These are phyloP conservation scores for Muscicapa comitata DNA, from an alignment of 2,797 vertebrate genomes.

Conservation along the genomic window DNA sequence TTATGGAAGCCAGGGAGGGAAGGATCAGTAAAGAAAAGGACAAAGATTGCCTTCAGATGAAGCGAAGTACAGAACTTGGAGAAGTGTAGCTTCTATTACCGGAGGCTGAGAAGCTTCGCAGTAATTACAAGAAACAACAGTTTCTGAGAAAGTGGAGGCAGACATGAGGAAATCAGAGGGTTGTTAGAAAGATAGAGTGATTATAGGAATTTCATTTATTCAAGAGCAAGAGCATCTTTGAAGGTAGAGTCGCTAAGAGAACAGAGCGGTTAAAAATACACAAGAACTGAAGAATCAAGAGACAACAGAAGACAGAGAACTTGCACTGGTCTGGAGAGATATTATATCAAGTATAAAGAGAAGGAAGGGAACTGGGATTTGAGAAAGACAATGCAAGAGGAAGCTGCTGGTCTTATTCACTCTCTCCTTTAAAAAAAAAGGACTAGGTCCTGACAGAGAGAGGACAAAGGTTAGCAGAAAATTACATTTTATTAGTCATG, in stretches of 20 bases:
- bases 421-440: neutral
- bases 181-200: neutral
- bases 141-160: neutral
- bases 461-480: neutral
- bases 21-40: neutral
- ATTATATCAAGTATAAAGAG: neutral
- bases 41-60: neutral
- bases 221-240: neutral
- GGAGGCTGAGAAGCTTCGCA: neutral
- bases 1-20: neutral
- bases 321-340: neutral
- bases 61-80: neutral
- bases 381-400: neutral
- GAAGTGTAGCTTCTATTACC: neutral
- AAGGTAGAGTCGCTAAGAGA: neutral
- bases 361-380: neutral
- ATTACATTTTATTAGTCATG: neutral
- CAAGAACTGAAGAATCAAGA: neutral
- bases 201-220: neutral
- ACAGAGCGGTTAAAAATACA: neutral
- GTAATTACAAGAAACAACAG: neutral
- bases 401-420: neutral
- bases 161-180: neutral
- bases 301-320: neutral
- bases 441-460: neutral